phyloP scores from a whole-genome alignment of 2,113 vertebrate species.

The Eudyptes chrysolophus region DNA sequence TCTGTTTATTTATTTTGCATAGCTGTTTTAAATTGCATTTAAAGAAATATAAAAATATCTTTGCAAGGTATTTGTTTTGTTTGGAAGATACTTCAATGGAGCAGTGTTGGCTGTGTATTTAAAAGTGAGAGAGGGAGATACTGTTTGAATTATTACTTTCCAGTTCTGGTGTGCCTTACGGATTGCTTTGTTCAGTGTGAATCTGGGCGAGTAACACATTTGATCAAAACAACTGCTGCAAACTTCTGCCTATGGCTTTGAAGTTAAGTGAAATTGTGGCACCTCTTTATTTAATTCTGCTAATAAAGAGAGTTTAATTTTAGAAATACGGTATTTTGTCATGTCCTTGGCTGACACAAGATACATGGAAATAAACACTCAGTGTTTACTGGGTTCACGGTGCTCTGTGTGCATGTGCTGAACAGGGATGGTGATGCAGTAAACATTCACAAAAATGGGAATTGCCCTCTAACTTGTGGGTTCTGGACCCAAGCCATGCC shows the following conservation, averaged over 20 bases:
- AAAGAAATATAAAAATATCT: background rate
- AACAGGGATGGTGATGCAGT: background rate
- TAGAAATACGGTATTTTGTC: background rate
- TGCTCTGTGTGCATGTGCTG: background rate
- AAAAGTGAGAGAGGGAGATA: background rate
- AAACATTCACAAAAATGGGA: background rate
- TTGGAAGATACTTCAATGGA: background rate
- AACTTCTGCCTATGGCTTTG: background rate
- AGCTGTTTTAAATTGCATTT: constrained; percentile 7
- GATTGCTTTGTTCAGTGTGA: background rate
- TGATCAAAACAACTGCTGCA: background rate
- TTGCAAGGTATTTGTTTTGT: background rate
- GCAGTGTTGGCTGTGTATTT: background rate
- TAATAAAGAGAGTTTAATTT: background rate
- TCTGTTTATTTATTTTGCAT: background rate
- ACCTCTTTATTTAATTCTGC: background rate
- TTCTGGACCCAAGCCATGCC: background rate
- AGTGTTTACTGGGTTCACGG: background rate
- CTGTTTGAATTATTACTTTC: background rate
- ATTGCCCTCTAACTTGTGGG: background rate
- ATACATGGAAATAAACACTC: background rate
- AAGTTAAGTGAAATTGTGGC: background rate
- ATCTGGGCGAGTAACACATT: background rate
- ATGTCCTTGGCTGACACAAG: background rate
- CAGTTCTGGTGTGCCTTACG: background rate